Evolutionary conservation across 2,888 invertebrate genomes (phyloP).

Genomic region (Erpobdella octoculata): DNA sequence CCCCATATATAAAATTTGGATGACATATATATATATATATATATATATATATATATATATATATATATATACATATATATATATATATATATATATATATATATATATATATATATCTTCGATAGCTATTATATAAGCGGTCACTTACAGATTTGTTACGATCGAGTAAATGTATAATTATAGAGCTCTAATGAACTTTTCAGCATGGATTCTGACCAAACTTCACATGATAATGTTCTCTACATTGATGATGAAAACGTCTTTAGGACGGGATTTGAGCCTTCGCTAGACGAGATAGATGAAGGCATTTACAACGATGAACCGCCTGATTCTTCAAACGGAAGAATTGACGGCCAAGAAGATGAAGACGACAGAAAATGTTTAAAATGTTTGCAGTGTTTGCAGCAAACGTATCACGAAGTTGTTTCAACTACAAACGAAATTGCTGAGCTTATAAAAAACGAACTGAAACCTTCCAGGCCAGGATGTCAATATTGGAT

Average conservation of each 20-base stretch:
- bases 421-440: background rate
- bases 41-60: too few species aligned
- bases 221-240: too few species aligned
- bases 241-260: conserved; percentile 6
- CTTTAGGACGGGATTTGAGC: conserved; percentile 1
- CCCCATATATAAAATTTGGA: too few species aligned
- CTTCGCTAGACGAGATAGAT: conserved; percentile 13
- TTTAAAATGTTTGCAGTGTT: background rate
- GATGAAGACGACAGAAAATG: background rate
- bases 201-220: too few species aligned
- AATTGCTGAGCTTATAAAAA: background rate
- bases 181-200: too few species aligned
- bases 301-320: conserved; percentile 4
- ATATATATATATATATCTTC: too few species aligned
- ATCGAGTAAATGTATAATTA: too few species aligned
- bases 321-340: background rate
- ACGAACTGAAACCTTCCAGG: background rate
- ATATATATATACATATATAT: too few species aligned
- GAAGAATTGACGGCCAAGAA: background rate
- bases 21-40: too few species aligned
- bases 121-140: too few species aligned
- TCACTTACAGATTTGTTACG: too few species aligned
- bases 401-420: background rate
- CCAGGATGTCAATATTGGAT: background rate
- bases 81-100: too few species aligned